A percentile compares a stretch with the other conserved stretches of the same genome.
Evolutionary conservation across 2,888 invertebrate species (phyloP).

Genomic region (Aphrophora alni): DNA sequence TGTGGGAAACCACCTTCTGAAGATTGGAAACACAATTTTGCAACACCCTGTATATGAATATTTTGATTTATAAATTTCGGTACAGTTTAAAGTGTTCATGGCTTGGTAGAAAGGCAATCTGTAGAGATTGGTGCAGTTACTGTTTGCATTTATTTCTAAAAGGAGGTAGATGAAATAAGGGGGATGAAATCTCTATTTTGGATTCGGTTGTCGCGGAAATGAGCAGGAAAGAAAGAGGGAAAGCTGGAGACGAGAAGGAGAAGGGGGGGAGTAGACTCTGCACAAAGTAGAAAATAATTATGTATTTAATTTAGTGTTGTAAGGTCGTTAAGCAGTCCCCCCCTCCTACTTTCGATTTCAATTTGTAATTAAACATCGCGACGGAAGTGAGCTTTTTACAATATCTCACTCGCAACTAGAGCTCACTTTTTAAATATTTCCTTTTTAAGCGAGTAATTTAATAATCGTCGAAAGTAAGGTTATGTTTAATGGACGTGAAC

Average conservation of each 20-base stretch:
- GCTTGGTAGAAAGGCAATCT: too few species aligned
- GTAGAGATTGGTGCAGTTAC: too few species aligned
- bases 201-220: neutral
- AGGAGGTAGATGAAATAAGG: neutral
- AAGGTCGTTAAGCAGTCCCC: neutral
- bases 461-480: neutral
- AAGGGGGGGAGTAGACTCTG: neutral
- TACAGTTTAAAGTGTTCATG: too few species aligned
- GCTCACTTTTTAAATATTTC: neutral
- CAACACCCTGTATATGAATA: too few species aligned
- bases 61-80: too few species aligned
- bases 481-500: neutral
- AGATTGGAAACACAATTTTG: too few species aligned
- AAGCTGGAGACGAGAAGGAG: neutral
- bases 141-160: neutral
- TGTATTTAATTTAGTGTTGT: conserved; percentile 3
- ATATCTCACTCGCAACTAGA: neutral
- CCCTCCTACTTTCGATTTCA: neutral
- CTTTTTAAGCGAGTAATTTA: neutral
- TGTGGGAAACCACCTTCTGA: too few species aligned
- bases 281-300: conserved; percentile 4
- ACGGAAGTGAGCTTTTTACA: neutral
- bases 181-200: neutral
- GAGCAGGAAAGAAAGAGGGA: neutral
- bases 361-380: neutral